Conservation (phyloP, 2,797 vertebrate species). For the Eremophila alpestris region DNA sequence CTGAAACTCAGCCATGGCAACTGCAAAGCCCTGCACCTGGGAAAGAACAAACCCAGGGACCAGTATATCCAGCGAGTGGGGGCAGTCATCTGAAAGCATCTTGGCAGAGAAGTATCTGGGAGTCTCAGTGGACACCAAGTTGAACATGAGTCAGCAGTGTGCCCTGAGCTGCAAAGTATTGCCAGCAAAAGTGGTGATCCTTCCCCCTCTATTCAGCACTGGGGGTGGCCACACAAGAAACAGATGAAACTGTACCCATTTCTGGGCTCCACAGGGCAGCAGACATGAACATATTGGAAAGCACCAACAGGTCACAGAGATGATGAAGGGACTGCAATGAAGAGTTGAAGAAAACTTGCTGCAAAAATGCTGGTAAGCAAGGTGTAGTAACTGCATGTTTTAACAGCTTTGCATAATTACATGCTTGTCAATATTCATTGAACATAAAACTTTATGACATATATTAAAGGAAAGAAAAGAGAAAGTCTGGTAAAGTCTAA, state of each 20-base stretch:
- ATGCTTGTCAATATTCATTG: not conserved
- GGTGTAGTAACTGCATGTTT: not conserved
- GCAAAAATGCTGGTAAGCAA: not conserved
- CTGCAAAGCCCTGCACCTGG: not conserved
- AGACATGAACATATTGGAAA: not conserved
- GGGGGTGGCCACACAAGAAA: not conserved
- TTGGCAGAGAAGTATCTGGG: not conserved
- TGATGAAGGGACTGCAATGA: not conserved
- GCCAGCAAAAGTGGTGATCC: not conserved
- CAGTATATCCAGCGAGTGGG: fast-evolving
- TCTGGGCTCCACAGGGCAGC: not conserved
- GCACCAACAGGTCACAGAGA: not conserved
- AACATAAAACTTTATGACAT: not conserved
- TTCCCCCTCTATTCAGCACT: not conserved
- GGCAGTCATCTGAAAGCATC: not conserved
- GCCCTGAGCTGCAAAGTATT: not conserved
- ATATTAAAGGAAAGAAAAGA: not conserved
- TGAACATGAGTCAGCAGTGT: not conserved
- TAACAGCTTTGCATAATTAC: not conserved
- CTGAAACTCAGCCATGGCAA: not conserved
- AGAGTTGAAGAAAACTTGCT: not conserved
- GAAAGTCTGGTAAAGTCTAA: not conserved
- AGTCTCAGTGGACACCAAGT: not conserved
- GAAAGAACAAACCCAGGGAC: not conserved
- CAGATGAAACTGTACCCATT: not conserved